Base-by-base conservation (phyloP, 2,888 invertebrate genomes). In the Hirudinaria manillensis region DNA sequence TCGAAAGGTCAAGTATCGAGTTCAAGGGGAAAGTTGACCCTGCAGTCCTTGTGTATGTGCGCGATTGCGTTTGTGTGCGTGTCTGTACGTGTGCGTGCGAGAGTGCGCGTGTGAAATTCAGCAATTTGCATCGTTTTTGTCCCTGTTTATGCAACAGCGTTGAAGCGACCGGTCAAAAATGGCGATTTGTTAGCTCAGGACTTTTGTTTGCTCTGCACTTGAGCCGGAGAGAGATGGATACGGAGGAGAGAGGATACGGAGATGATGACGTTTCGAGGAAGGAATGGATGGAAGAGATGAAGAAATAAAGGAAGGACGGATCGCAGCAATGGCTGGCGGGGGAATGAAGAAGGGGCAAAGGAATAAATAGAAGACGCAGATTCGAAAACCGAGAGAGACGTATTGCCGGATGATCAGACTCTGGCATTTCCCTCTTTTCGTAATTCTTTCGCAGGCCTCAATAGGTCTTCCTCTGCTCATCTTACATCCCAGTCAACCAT, bases 1-100 rank as follows among this genome's bases (percentile, higher is more conserved):
- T 45, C 10, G 45, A 45, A 10, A 45, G 45, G 45, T 45, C 45
- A 45, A 45, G 61, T 27, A 16, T 16, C 13, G 24, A 10, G 45
- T 10, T 45, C 45, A 45, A 10, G 16, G 45, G 16, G 45, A 1
- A 53, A 24, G 61, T 27, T 61, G 61, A 61, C 61, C 24, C 24
- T n/a, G 61, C 6, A 16, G 24, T 70, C 32, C 3, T 4, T 72
- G 53, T 24, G 55, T 72, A 3, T 53, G 72, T 72, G 53, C 27
- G 72, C 53, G 51, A 34, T 45, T 36, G 51, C 3, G 72, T 72
- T 2, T 1, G 45, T 45, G 53, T 53, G 51, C 53, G 53, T 53
- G 72, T 72, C n/a, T 6, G 72, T 72, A 24, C 27, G 72, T 3
- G 27, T 53, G 72, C 24, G 51, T 53, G 72, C 7, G 66, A 24